Evolutionary conservation across 2,113 vertebrate species (phyloP).

Genomic region (Irena cyanogastra): DNA sequence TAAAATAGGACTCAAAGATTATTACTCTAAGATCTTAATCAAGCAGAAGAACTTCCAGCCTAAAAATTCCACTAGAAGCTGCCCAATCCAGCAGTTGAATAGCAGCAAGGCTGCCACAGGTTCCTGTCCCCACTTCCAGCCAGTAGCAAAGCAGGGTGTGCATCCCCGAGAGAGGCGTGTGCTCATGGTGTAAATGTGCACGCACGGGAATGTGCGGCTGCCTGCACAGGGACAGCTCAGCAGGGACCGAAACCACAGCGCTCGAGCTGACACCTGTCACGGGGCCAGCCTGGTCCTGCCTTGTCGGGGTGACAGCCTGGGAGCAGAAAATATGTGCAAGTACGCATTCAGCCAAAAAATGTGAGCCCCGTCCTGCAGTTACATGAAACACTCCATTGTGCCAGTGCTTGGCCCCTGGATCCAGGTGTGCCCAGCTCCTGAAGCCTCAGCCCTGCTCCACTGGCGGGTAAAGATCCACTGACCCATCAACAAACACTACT

Average conservation of each 20-base stretch:
- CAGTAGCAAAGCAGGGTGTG: background rate
- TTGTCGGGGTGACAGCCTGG: background rate
- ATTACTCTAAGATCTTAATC: background rate
- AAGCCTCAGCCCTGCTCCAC: background rate
- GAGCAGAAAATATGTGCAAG: background rate
- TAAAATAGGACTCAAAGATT: background rate
- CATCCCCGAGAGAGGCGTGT: rapidly evolving
- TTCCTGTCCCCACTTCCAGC: rapidly evolving
- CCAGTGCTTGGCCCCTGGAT: background rate
- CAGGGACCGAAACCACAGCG: background rate
- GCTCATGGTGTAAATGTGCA: rapidly evolving
- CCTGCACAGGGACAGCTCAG: background rate
- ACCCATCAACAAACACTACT: background rate
- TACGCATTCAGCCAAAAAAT: background rate
- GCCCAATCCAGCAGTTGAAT: background rate
- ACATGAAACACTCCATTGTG: background rate
- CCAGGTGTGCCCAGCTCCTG: background rate
- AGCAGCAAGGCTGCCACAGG: background rate
- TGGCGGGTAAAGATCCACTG: background rate
- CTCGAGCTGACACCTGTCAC: background rate
- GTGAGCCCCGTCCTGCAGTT: rapidly evolving
- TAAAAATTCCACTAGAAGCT: background rate
- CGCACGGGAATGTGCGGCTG: background rate
- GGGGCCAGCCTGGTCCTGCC: background rate
- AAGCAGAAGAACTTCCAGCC: background rate